Evolutionary conservation across 1,140 invertebrate species (phyloP), one percentile per base, ranked within the genome.

Genomic region (Drosophila ambigua): DNA sequence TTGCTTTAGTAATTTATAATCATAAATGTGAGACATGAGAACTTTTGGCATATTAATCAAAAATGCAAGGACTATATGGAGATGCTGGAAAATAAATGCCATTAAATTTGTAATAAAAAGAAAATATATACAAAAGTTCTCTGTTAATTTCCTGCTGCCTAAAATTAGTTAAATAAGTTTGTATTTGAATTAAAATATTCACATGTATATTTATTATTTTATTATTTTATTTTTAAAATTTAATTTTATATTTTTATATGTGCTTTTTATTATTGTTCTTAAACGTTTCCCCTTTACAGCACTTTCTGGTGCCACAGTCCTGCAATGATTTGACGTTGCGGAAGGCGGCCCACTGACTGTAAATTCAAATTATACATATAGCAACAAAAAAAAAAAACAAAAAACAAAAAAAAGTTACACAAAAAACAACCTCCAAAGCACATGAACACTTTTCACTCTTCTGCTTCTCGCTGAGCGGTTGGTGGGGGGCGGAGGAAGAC

Each of bases 331-430:
- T 84, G 65, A 63, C 58, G 46, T 67, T 68, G 72, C 80, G 80
- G 76, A 79, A 79, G 80, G 80, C 80, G 80, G 65, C 76, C 80
- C 76, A 79, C 62, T 79, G 79, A 72, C 80, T 84, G 80, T 84
- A 84, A 84, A 84, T 77, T 69, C 80, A 84, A 84, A 84, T 84
- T 84, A 84, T 79, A 83, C 48, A 66, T 68, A 69, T 41, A 39
- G 4, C 11, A 39, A 39, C 52, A 26, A 41, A 50, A 71, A 77
- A 77, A 77, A 61, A 41, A 49, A n/a, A 31, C 31, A 59, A 76
- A 16, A 16, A 0, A 16, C 16, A 71, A 58, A 31, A n/a, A 46
- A 8, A 43, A 28, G 5, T 28, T 28, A 28, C 26, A 28, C 26
- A 13, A 39, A 28, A 28, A 72, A 72, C 67, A 54, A 83, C 75